Base-by-base conservation (phyloP, 2,888 invertebrate species). In the Chironomus riparius region DNA sequence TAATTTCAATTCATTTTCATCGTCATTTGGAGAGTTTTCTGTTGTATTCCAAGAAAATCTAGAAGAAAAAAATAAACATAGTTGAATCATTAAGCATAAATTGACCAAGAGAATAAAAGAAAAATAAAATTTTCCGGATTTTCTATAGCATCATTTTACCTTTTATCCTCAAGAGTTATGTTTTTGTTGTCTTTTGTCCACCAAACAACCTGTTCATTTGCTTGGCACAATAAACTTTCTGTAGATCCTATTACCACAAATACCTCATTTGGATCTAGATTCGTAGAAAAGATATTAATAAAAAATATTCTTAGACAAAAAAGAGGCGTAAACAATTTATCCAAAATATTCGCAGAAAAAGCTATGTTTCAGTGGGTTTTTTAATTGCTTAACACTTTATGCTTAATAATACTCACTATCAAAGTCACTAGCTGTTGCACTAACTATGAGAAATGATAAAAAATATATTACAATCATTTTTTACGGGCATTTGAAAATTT, bases 151-250 rank as follows among this genome's bases (percentile, higher is more conserved):
- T 38, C 38, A 38, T 78, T 78, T 78, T 82, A 87, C 87, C 87
- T 86, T 78, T 83, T 82, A 65, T 65, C 65, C 77, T 80, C 80
- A 77, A 83, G 83, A 62, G 87, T 86, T 70, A 88, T 83, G 81
- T 87, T 88, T 78, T 83, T 84, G 56, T 86, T 87, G 78, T 87
- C 85, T 76, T 85, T 85, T 62, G 84, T 86, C 90, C 90, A 90
- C 85, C 86, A 86, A 78, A 88, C 85, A 61, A 83, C 82, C 78
- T 86, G 85, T 56, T 82, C 82, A 68, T 86, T 83, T 10, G 87
- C 85, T 79, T 84, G 85, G 79, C 90, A 90, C 78, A 84, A 84
- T 47, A 89, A 80, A 18, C 87, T 85, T 68, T 85, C 81, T 81
- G 87, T 87, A 78, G 81, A 82, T 61, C 86, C 87, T 77, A 85